These are phyloP conservation scores for Typhlomys cinereus DNA, from an alignment of 2,113 vertebrate genomes.

Conservation along the genomic window DNA sequence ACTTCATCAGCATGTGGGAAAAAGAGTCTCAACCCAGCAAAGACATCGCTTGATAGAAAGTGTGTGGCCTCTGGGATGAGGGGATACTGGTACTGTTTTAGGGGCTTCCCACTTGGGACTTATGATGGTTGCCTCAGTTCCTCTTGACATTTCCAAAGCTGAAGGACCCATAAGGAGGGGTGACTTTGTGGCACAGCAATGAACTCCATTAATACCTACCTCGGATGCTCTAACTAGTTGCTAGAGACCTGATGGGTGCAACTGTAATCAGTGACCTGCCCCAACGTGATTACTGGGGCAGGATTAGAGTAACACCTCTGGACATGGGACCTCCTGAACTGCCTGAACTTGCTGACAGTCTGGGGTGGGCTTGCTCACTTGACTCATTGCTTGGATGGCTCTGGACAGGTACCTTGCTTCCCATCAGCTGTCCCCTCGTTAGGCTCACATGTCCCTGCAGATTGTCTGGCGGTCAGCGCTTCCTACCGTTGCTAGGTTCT, in stretches of 20 bases:
- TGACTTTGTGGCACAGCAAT: background rate
- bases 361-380: background rate
- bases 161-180: background rate
- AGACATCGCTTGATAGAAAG: background rate
- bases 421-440: background rate
- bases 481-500: background rate
- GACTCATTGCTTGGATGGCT: background rate
- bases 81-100: background rate
- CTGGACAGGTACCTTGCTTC: too few relatives aligned
- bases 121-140: background rate
- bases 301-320: background rate
- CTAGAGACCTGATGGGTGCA: background rate
- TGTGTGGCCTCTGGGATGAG: background rate
- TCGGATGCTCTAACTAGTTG: background rate
- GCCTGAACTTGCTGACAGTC: background rate
- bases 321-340: background rate
- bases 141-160: background rate
- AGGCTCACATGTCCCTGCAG: background rate
- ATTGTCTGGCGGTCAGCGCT: background rate
- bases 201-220: background rate
- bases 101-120: background rate
- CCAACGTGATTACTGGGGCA: background rate
- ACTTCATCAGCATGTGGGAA: background rate
- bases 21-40: background rate
- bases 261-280: background rate